Evolutionary conservation across 2,113 vertebrate species (phyloP).

Genomic region (Actenoides lindsayi): DNA sequence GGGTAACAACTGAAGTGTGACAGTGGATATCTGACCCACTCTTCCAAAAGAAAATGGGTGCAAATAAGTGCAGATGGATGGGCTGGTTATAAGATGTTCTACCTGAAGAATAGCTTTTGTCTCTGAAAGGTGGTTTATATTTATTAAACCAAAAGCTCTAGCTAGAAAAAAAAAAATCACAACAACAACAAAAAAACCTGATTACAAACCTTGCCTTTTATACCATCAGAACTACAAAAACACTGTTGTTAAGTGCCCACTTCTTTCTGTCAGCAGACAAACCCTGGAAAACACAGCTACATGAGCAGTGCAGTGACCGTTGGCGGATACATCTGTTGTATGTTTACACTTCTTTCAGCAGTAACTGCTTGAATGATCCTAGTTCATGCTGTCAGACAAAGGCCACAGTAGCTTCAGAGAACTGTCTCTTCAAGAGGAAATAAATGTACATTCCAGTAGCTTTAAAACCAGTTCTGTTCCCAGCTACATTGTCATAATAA

Average conservation of each 20-base stretch:
- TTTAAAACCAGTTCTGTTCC: background rate
- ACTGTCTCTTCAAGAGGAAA: background rate
- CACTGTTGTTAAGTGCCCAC: background rate
- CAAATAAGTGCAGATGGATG: background rate
- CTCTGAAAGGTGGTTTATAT: background rate
- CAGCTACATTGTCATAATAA: background rate
- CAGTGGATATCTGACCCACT: background rate
- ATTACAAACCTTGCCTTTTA: background rate
- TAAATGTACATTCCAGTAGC: background rate
- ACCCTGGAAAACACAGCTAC: background rate
- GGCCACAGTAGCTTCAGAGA: background rate
- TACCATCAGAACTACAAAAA: background rate
- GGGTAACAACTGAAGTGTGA: background rate
- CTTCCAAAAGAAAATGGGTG: background rate
- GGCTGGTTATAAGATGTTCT: background rate
- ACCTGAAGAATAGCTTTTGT: background rate
- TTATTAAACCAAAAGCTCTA: background rate
- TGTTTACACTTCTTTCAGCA: constrained; percentile 15
- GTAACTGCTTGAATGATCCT: background rate
- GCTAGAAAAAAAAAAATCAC: background rate
- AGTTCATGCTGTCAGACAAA: background rate
- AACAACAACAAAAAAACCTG: background rate
- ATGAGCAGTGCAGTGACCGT: background rate
- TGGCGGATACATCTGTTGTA: background rate
- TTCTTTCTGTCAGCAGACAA: background rate